Conservation (phyloP, 2,888 invertebrate species). For the Phytoseiulus persimilis region DNA sequence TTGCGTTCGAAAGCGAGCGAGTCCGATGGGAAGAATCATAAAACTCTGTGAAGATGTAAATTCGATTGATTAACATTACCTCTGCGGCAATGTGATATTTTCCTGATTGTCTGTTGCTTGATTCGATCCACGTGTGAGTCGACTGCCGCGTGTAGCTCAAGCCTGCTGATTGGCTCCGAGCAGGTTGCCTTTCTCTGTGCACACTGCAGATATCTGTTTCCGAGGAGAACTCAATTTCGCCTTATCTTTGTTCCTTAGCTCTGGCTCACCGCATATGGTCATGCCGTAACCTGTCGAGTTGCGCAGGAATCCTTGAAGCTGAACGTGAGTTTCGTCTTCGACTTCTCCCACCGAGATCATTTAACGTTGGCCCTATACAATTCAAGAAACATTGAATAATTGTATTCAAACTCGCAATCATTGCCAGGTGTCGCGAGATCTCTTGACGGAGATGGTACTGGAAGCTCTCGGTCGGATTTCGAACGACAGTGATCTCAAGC, state of each 20-base stretch:
- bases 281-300: background rate
- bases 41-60: too few relatives aligned
- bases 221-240: background rate
- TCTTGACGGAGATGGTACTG: background rate
- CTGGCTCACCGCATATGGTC: background rate
- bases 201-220: background rate
- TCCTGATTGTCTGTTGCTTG: background rate
- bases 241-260: background rate
- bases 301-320: background rate
- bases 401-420: background rate
- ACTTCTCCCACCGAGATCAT: too few relatives aligned
- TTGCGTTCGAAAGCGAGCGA: too few relatives aligned
- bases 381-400: too few relatives aligned
- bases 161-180: background rate
- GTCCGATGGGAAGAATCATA: too few relatives aligned
- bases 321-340: background rate
- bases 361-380: too few relatives aligned
- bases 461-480: background rate
- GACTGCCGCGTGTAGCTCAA: background rate
- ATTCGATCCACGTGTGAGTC: background rate
- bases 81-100: too few relatives aligned
- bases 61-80: background rate
- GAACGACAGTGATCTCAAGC: background rate
- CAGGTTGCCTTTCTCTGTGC: background rate
- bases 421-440: background rate